Base-by-base conservation (phyloP, 2,888 invertebrate genomes). In the Torymus texanus region DNA sequence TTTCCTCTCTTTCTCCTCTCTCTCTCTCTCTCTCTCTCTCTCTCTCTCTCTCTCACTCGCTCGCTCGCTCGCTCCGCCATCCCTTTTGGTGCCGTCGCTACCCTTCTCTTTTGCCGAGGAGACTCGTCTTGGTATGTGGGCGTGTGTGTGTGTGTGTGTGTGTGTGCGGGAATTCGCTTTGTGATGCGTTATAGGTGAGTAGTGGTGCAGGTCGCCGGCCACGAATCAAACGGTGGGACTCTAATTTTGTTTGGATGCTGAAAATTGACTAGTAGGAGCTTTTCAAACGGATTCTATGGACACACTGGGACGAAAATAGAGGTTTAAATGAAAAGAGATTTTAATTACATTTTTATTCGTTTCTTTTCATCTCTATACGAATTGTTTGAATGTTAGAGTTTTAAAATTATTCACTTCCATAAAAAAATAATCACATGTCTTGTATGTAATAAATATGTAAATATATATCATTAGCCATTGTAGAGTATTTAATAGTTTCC, bases 191-290 rank as follows among this genome's bases (percentile, higher is more conserved):
- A 50, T 53, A 73, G 53, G 55, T 58, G 53, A 41, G 41, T 14
- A 10, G 29, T 2, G 18, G 29, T 2, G 18, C 16, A 50, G 24
- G 41, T 16, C 41, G 8, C 16, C 41, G 29, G 1, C 21, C 50
- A 13, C 16, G 24, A 65, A 50, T 78, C 62, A 73, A 73, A 73
- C 29, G 71, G 16, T 24, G 75, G 70, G 58, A 66, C 68, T 78
- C 75, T 71, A 79, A 79, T 79, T 79, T 75, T 75, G 71, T 75
- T 75, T 75, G 50, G 24, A 61, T 65, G 59, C 50, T 72, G 66
- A 65, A 66, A 72, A 72, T 66, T 65, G 71, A 77, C 71, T 71
- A 11, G 29, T 24, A 13, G 58, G 70, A 51, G 59, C 67, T 67
- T 73, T 70, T 56, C 16, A 18, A 61, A 50, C 51, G 21, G 24